phyloP scores from a whole-genome alignment of 2,797 vertebrate species.

The Valencia hispanica region DNA sequence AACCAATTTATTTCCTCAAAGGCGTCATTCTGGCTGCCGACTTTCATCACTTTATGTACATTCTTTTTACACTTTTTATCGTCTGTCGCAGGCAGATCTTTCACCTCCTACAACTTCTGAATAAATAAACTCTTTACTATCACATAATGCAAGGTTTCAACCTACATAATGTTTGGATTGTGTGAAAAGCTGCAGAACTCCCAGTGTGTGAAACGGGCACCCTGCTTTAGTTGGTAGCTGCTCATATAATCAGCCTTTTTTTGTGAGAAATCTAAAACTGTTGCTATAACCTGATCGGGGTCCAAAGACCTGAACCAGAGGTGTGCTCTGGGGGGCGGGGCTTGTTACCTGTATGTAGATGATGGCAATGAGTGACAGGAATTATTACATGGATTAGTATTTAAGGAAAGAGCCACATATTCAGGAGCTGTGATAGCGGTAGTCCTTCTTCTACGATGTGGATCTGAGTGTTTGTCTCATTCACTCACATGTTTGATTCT shows the following conservation, averaged over 20 bases:
- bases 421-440: too few species aligned
- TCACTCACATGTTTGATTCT: too few species aligned
- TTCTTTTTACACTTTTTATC: background rate
- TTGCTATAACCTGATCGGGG: too few species aligned
- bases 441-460: too few species aligned
- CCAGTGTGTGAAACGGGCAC: background rate
- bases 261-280: too few species aligned
- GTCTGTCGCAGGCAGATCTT: background rate
- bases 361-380: too few species aligned
- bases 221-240: background rate
- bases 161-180: background rate
- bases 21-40: background rate
- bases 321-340: too few species aligned
- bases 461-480: too few species aligned
- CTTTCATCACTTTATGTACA: background rate
- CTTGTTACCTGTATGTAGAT: too few species aligned
- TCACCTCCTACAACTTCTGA: background rate
- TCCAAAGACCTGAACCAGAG: too few species aligned
- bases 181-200: background rate
- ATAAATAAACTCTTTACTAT: background rate
- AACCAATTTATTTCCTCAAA: background rate
- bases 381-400: too few species aligned
- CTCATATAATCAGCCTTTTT: background rate
- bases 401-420: too few species aligned
- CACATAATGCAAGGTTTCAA: background rate